These are phyloP conservation scores for Parapsyche elsis DNA, from an alignment of 1,140 invertebrate genomes.

Conservation along the genomic window DNA sequence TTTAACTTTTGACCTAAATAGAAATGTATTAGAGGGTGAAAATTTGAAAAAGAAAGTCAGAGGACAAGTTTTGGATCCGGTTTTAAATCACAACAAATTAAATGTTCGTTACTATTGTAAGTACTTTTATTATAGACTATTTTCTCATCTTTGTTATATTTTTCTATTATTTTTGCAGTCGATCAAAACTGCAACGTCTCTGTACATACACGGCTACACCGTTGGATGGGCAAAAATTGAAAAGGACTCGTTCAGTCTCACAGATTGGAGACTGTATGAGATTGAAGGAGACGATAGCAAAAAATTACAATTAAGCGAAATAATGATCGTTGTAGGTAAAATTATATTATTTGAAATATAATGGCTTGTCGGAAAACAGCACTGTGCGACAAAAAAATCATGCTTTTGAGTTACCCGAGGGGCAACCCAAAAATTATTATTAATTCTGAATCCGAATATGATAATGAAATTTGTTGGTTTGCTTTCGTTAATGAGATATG, in stretches of 20 bases:
- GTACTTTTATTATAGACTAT: slow-evolving; percentile 6
- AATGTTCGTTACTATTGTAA: not conserved
- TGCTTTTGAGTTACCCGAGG: too few species aligned
- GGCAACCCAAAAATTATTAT: too few species aligned
- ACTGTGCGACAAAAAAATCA: too few species aligned
- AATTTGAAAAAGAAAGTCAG: slow-evolving; percentile 15
- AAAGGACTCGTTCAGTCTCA: slow-evolving; percentile 59
- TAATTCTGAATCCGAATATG: too few species aligned
- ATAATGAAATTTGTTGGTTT: too few species aligned
- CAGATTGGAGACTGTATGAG: slow-evolving; percentile 60
- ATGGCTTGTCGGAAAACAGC: too few species aligned
- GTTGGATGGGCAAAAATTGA: slow-evolving; percentile 63
- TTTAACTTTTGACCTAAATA: slow-evolving; percentile 29
- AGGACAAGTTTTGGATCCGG: slow-evolving; percentile 52
- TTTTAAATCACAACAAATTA: slow-evolving; percentile 6
- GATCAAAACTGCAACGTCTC: slow-evolving; percentile 60
- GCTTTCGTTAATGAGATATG: too few species aligned
- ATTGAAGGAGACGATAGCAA: slow-evolving; percentile 61
- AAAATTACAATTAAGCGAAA: slow-evolving; percentile 61
- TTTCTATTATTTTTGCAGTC: slow-evolving; percentile 57
- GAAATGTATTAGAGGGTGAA: not conserved
- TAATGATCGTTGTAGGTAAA: slow-evolving; percentile 63
- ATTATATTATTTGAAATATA: not conserved
- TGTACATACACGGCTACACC: slow-evolving; percentile 61
- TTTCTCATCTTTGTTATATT: not conserved